Evolutionary conservation across 30 jellyfish, hydroid and myxozoan species (phyloP), one percentile per base, ranked within the genome.

Genomic region (Turritopsis dohrnii): DNA sequence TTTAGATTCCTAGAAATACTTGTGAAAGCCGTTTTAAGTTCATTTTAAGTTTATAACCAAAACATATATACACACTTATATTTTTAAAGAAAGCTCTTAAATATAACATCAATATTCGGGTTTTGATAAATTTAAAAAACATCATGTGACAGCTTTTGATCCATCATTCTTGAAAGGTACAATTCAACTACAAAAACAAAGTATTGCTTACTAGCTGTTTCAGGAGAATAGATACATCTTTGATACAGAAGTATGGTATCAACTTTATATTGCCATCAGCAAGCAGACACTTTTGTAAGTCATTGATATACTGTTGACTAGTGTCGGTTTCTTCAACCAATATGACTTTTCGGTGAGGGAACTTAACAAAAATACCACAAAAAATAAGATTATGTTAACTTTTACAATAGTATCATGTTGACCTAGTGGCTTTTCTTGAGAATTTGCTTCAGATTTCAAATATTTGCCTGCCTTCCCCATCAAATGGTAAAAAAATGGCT

Each of bases 251-350:
- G 52, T 84, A 88, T 0, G 96, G 96, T n/a, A 89, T 77, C 21
- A 84, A 81, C 16, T 89, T 54, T 16, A 90, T 74, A 28, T 65
- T 65, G 60, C 60, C 60, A 41, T 60, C 1, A 17, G 54, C 71
- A 21, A 69, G 79, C 84, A 76, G 52, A n/a, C 19, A 60, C 16
- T 26, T n/a, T 83, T 90, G 96, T 54, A 90, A 29, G 30, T 85
- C 90, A 53, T 84, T 90, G 83, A 26, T 84, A 72, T 90, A 90
- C 71, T 90, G 96, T 30, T 85, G 76, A 54, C 96, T 90, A 8
- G 74, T 25, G 7, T 85, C 84, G 1, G 96, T 90, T 21, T 82
- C 91, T 65, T 90, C 89, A 8, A 74, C 94, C 52, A 85, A 25
- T 16, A 83, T 54, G 21, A 85, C 69, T 66, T 69, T 69, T 16